Evolutionary conservation across 2,113 vertebrate genomes (phyloP), one percentile per base, ranked within the genome.

Genomic region (Rhipidura dahli): DNA sequence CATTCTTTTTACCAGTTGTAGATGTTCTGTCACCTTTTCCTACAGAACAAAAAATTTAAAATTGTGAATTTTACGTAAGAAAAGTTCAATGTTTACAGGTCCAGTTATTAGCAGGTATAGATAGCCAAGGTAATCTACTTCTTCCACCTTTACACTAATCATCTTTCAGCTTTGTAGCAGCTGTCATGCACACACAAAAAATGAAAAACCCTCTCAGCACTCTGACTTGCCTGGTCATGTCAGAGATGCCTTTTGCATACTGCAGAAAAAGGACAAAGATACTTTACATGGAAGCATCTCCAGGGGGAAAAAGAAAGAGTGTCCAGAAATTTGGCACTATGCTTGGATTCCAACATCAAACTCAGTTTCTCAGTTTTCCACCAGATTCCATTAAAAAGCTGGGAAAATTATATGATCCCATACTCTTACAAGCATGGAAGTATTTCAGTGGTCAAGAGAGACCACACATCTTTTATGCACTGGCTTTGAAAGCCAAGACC

Each of bases 11-110:
- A 40, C 96, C 98, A 97, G 87, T 95, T 15, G 49, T 80, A 30
- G 81, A 91, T 71, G 96, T 94, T 97, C 95, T 99, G 66, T 94
- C 79, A 70, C 95, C 90, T 97, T 98, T 99, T 83, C 98, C 99
- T 99, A 96, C 63, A 90, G 40, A 85, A 73, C 93, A 94, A 11
- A 73, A 95, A 88, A 4, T 42, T 2, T 56, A 40, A 79, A 77
- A 79, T 26, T 68, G 59, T 47, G 63, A 93, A 77, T 77, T 64
- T 37, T 42, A 30, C 6, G 3, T 35, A 40, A 93, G 47, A 89
- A 94, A 91, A 77, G n/a, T 22, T 78, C 44, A 83, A 40, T 18
- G 70, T 75, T 61, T 47, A 93, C 77, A 66, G 44, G 27, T 60
- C 64, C 59, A 86, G 31, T 77, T 79, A 78, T 51, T 15, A 89